These are phyloP conservation scores for Philaethria dido DNA, from an alignment of 2,888 invertebrate genomes.

Conservation along the genomic window DNA sequence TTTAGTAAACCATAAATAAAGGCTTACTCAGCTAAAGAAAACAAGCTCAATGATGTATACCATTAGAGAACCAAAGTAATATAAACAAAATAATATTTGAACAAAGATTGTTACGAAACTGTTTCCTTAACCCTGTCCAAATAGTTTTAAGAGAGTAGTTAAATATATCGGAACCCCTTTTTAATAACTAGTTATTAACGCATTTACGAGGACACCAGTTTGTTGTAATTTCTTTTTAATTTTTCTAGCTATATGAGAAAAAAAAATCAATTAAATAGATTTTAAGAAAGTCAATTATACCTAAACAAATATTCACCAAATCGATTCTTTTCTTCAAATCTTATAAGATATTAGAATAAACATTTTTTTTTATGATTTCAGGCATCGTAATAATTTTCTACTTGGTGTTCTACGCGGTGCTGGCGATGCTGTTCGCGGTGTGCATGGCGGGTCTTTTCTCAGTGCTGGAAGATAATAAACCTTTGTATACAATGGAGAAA, in stretches of 20 bases:
- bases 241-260: no score
- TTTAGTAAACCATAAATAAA: constrained; percentile 8
- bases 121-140: background rate
- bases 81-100: constrained; percentile 1
- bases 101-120: background rate
- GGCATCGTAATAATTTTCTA: constrained; percentile 94
- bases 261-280: no score
- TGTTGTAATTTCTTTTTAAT: no score
- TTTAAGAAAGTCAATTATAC: no score
- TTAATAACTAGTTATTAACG: no score
- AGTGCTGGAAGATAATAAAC: constrained; percentile 87
- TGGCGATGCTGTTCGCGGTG: constrained; percentile 92
- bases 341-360: background rate
- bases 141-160: background rate
- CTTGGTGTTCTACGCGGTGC: constrained; percentile 91
- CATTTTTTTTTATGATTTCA: constrained; percentile 67
- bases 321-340: no score
- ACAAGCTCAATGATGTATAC: background rate
- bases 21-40: background rate
- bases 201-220: no score
- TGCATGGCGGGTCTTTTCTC: constrained; percentile 93
- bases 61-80: background rate
- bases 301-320: no score
- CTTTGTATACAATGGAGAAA: constrained; percentile 88
- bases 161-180: no score